Base-by-base conservation (phyloP, 1,140 invertebrate species). In the Diachasma alloeum region DNA sequence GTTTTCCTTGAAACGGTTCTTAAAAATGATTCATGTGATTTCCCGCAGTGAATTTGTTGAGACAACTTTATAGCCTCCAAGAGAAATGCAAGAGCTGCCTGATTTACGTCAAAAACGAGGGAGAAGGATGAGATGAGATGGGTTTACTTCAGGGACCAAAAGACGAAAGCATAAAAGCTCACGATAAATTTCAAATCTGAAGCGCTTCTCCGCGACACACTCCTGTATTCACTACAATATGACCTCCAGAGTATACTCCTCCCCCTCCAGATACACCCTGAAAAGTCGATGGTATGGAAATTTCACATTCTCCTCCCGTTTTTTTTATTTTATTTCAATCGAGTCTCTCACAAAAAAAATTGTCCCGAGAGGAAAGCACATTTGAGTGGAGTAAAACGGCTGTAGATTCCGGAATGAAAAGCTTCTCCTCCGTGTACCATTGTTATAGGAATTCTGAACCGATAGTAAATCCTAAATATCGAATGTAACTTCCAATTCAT, bases 141-240 rank as follows among this genome's bases (percentile, higher is more conserved):
- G 63, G 8, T 42, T 37, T 31, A 74, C 63, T 39, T 63, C 19
- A 19, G 72, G n/a, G 19, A 66, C 26, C 53, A 42, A 59, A 59
- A 74, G 53, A 72, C 59, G 36, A 39, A 70, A 53, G 69, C 75
- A 72, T 76, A 71, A 71, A 76, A 70, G 69, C 71, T 76, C 75
- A 70, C 75, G 75, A 76, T 76, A 76, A 76, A 76, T 71, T 76
- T 76, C 75, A 63, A 76, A 76, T 76, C 75, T 76, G 69, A 66
- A 53, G 68, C 46, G 59, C 48, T 63, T 76, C 46, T 56, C 48
- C 24, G 26, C 19, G 59, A 63, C 24, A 24, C 59, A 63, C n/a
- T 46, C 42, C 48, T 76, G 36, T 59, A 76, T 72, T 70, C 69
- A 44, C 44, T 36, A 56, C 68, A 76, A 76, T 71, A 76, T 76